These are phyloP conservation scores for Eilema sororculum DNA, from an alignment of 2,888 invertebrate genomes.

Conservation along the genomic window DNA sequence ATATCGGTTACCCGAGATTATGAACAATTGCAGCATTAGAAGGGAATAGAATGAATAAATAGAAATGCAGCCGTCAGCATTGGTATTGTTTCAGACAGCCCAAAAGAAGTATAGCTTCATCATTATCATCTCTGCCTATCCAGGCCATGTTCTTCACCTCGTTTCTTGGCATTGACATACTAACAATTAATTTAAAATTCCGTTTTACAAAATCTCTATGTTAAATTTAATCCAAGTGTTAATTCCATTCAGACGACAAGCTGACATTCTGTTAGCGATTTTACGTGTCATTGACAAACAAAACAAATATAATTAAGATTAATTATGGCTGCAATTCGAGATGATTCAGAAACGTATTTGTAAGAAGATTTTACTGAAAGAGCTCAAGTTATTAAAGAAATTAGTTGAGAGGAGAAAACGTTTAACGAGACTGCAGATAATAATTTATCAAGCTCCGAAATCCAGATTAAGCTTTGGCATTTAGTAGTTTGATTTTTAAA, in stretches of 20 bases:
- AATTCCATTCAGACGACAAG: background rate
- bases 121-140: background rate
- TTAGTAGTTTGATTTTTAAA: constrained; percentile 18
- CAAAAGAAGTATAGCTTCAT: background rate
- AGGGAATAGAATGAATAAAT: background rate
- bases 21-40: background rate
- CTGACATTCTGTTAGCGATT: background rate
- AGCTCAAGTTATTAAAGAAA: constrained; percentile 11
- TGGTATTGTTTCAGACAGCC: background rate
- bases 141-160: no score
- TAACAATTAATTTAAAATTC: background rate
- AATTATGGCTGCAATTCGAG: background rate
- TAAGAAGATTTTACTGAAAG: background rate
- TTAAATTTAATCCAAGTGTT: background rate
- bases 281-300: background rate
- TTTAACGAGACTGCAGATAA: constrained; percentile 11
- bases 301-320: background rate
- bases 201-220: background rate
- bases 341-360: background rate
- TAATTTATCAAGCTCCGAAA: constrained; percentile 8
- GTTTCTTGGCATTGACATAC: no score
- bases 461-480: background rate
- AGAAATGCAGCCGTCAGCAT: no score
- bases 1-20: background rate
- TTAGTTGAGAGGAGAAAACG: background rate